phyloP scores from a whole-genome alignment of 2,113 vertebrate species.

The Anoura caudifer region DNA sequence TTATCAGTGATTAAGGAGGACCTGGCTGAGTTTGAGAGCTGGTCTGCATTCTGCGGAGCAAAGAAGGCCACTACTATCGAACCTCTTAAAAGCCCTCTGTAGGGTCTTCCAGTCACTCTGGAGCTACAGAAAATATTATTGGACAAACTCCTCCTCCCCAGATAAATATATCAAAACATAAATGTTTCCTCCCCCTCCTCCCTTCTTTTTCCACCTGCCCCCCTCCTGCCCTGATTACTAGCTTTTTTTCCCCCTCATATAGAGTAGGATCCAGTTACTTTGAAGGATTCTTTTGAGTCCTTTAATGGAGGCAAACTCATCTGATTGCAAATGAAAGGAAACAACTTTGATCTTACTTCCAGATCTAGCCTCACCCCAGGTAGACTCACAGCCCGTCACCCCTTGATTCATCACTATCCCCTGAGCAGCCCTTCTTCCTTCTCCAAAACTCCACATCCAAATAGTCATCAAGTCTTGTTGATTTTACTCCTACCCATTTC shows the following conservation, averaged over 20 bases:
- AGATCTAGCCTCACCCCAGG: background rate
- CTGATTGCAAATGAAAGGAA: background rate
- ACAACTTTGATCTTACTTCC: background rate
- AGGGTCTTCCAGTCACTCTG: constrained; percentile 54
- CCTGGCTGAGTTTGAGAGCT: background rate
- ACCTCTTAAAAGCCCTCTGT: constrained; percentile 61
- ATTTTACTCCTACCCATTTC: background rate
- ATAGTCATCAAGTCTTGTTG: background rate
- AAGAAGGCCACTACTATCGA: constrained; percentile 38
- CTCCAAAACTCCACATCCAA: background rate
- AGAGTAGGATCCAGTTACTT: background rate
- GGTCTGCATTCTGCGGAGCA: constrained; percentile 57
- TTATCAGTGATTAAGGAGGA: background rate
- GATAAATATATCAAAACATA: background rate
- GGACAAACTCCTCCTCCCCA: background rate
- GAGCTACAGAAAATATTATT: constrained; percentile 31
- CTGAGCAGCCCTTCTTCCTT: background rate
- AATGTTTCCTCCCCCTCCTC: background rate
- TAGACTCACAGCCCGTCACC: background rate
- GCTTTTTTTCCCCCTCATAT: background rate
- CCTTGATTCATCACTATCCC: background rate
- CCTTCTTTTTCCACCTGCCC: background rate
- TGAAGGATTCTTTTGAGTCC: background rate
- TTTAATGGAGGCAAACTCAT: background rate
- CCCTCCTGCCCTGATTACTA: background rate